A percentile compares a stretch with the other conserved stretches of the same genome.
phyloP scores from a whole-genome alignment of 2,113 vertebrate genomes.

The Melanerpes aurifrons region DNA sequence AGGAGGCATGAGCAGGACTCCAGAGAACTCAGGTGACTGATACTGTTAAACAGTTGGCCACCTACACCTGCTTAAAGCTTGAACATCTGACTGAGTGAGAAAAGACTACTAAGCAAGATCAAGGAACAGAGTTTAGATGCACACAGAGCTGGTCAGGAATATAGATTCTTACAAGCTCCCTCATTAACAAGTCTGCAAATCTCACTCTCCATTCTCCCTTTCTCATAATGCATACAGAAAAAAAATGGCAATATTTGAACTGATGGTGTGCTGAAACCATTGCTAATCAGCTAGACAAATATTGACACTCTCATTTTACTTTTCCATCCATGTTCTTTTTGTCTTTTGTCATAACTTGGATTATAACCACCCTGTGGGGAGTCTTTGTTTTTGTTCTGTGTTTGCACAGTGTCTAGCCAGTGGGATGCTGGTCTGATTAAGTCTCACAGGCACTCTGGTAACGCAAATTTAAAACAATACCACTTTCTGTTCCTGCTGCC shows the following conservation, averaged over 20 bases:
- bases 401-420: slow-evolving; percentile 61
- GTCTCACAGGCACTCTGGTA: slow-evolving; percentile 14
- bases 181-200: neutral
- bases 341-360: slow-evolving; percentile 22
- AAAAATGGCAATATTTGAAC: neutral
- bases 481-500: neutral
- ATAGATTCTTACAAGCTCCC: neutral
- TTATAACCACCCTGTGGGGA: slow-evolving; percentile 9
- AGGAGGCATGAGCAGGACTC: neutral
- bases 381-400: slow-evolving; percentile 39
- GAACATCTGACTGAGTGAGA: neutral
- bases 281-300: slow-evolving; percentile 24
- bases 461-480: slow-evolving; percentile 12
- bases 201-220: neutral
- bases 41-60: neutral
- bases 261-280: neutral
- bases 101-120: neutral
- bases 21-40: neutral
- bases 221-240: neutral
- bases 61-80: neutral
- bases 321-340: neutral
- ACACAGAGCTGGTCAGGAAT: neutral
- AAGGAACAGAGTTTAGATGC: neutral
- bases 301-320: neutral
- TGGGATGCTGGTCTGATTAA: slow-evolving; percentile 25